Evolutionary conservation across 2,113 vertebrate genomes (phyloP).

Genomic region (Dunckerocampus dactyliophorus): DNA sequence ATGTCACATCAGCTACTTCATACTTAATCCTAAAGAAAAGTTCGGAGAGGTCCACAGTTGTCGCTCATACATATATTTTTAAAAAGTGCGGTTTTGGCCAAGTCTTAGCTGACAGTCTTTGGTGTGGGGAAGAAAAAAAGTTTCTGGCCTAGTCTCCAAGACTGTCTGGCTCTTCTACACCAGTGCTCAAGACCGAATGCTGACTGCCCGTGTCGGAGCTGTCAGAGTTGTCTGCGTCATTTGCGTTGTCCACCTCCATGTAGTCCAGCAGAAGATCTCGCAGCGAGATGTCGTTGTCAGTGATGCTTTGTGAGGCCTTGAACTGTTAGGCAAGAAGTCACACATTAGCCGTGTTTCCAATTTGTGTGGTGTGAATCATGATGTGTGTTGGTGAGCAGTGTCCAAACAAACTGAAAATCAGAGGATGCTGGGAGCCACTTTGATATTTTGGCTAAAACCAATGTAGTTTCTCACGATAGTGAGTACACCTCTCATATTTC

Average conservation of each 20-base stretch:
- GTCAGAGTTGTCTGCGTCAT: background rate
- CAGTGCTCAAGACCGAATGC: background rate
- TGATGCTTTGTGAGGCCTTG: constrained; percentile 4
- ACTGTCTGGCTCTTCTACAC: background rate
- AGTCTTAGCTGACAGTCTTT: constrained; percentile 2
- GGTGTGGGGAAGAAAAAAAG: background rate
- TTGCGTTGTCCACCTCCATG: constrained; percentile 4
- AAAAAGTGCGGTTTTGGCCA: background rate
- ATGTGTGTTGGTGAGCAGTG: too few species aligned
- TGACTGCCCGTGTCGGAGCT: background rate
- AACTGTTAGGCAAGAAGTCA: background rate
- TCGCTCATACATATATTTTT: too few species aligned
- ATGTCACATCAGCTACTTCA: too few species aligned
- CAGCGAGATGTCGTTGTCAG: background rate
- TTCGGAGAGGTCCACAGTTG: too few species aligned
- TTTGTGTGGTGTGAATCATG: background rate
- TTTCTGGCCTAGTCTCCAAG: background rate
- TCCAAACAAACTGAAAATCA: too few species aligned
- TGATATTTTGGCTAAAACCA: too few species aligned
- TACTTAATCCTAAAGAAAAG: too few species aligned
- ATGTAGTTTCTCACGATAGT: too few species aligned
- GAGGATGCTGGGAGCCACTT: too few species aligned
- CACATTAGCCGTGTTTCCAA: background rate
- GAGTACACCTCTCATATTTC: too few species aligned
- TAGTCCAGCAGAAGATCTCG: background rate